Evolutionary conservation across 2,888 invertebrate species (phyloP).

Genomic region (Melanostoma scalare): DNA sequence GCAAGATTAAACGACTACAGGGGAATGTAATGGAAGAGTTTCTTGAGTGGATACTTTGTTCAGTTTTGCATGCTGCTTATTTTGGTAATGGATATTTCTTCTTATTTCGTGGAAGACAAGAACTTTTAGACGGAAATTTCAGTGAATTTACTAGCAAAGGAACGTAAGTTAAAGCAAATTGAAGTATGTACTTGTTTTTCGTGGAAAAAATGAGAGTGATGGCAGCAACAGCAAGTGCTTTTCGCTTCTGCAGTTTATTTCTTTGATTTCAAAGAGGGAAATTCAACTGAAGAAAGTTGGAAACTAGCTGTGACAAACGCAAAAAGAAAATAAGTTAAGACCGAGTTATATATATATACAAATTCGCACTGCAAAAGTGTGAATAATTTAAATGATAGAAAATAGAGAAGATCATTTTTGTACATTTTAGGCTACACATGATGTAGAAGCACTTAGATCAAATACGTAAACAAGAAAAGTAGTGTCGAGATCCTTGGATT

Average conservation of each 20-base stretch:
- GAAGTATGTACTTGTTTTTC: slow-evolving; percentile 17
- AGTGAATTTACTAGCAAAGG: slow-evolving; percentile 23
- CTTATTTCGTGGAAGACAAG: slow-evolving; percentile 6
- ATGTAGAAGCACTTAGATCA: too few species aligned
- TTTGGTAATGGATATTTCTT: slow-evolving; percentile 7
- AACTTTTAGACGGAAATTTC: slow-evolving; percentile 3
- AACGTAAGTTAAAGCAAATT: slow-evolving; percentile 18
- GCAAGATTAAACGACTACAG: slow-evolving; percentile 37
- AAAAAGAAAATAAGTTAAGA: too few species aligned
- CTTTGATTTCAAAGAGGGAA: too few species aligned
- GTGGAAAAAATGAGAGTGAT: neutral
- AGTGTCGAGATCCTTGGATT: too few species aligned
- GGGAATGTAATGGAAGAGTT: slow-evolving; percentile 26
- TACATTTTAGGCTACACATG: too few species aligned
- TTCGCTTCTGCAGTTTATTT: neutral
- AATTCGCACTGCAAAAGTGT: too few species aligned
- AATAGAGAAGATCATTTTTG: too few species aligned
- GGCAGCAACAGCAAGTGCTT: neutral
- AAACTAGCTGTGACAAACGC: too few species aligned
- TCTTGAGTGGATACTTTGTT: slow-evolving; percentile 23
- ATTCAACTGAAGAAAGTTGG: too few species aligned
- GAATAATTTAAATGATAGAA: too few species aligned
- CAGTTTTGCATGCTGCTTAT: slow-evolving; percentile 35
- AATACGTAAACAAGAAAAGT: too few species aligned
- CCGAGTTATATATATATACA: too few species aligned